A percentile compares a stretch with the other conserved stretches of the same genome.
phyloP scores from a whole-genome alignment of 2,113 vertebrate species.

The Chamaetylas fuelleborni region DNA sequence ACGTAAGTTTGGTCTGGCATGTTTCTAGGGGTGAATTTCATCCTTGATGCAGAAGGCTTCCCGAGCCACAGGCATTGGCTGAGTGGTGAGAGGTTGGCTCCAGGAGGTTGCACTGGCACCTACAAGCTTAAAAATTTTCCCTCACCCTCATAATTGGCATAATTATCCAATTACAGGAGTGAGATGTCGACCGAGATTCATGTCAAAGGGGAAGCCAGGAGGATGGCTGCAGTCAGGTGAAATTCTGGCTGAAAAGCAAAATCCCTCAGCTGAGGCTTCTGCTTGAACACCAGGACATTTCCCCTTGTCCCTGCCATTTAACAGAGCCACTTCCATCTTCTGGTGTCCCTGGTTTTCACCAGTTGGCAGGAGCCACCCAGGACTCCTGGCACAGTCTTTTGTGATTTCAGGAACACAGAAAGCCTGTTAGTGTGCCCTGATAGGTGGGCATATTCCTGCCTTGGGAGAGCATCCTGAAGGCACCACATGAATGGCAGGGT shows the following conservation, averaged over 20 bases:
- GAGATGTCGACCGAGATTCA: background rate
- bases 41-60: background rate
- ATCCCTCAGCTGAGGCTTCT: background rate
- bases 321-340: background rate
- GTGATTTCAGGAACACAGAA: background rate
- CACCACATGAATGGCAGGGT: background rate
- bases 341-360: background rate
- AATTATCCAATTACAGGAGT: slow-evolving; percentile 24
- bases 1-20: background rate
- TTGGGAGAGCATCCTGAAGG: background rate
- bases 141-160: background rate
- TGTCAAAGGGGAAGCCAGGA: background rate
- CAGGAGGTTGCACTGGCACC: background rate
- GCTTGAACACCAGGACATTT: background rate
- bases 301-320: background rate
- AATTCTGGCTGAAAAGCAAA: background rate
- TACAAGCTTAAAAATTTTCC: background rate
- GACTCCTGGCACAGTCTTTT: background rate
- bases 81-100: background rate
- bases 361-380: fast-evolving
- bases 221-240: background rate
- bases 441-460: background rate
- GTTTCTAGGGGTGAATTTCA: background rate
- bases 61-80: background rate
- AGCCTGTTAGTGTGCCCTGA: fast-evolving